Evolutionary conservation across 2,797 vertebrate genomes (phyloP), one percentile per base, ranked within the genome.

Genomic region (Leptatherina wallacei): DNA sequence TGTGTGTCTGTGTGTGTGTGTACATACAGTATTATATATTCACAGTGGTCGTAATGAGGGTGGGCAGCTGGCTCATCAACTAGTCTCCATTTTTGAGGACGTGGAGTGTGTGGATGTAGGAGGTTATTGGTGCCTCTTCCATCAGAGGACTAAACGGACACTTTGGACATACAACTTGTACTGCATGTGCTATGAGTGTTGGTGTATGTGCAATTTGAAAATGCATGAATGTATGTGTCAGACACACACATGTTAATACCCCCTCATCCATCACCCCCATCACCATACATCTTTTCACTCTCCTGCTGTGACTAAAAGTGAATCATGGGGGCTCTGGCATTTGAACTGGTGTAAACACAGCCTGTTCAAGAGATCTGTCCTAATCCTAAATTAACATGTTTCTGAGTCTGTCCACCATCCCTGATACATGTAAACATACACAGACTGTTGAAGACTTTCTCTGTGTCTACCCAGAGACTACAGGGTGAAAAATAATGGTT

Each of bases 301-400:
- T 59, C 73, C 75, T 69, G 73, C 68, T 85, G 86, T 83, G 85
- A 83, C 82, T 72, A 77, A 73, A 77, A 69, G 66, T 91, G 91
- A 93, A 66, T 92, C 93, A 93, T 42, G 0, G 69, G 69, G 52
- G 61, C 76, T n/a, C 72, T 93, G 88, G 81, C 90, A 93, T 92
- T 92, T 86, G 80, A 91, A 85, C 88, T 84, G 75, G 81, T 87
- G 89, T 89, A 88, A 92, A 91, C 91, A 93, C 91, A 87, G 67
- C 78, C 85, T 92, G 88, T 86, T 82, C 77, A 74, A 59, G 61
- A 63, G 67, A 40, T 88, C 85, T 88, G 89, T 85, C 70, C 65
- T 64, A 66, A 73, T 78, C 44, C 75, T 70, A 44, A 80, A 71
- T 63, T 40, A 52, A 57, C 7, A 72, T 77, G 75, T 81, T 60